These are phyloP conservation scores for Pristis pectinata DNA, from an alignment of 2,797 vertebrate species.

Conservation along the genomic window DNA sequence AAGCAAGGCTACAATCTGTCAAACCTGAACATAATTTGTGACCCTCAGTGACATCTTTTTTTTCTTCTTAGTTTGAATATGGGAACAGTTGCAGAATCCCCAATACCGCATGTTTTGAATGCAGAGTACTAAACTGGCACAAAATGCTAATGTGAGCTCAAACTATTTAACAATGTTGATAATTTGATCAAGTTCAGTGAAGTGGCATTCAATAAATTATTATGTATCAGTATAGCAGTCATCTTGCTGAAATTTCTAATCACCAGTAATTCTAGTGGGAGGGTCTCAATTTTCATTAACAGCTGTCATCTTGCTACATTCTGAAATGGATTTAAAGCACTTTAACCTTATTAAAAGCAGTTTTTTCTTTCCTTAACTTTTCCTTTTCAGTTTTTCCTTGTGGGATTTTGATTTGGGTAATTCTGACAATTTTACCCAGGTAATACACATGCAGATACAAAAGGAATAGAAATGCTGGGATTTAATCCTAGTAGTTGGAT, in stretches of 20 bases:
- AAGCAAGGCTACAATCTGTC: slow-evolving; percentile 85
- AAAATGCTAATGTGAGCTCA: background rate
- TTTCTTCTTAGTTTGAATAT: slow-evolving; percentile 68
- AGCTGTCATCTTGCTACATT: background rate
- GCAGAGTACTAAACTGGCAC: background rate
- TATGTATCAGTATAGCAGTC: background rate
- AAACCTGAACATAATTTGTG: slow-evolving; percentile 82
- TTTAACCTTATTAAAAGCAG: background rate
- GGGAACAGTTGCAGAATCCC: slow-evolving; percentile 59
- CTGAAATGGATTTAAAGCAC: background rate
- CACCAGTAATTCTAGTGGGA: slow-evolving; percentile 17
- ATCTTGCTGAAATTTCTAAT: slow-evolving; percentile 23
- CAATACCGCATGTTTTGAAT: background rate
- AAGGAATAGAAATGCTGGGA: slow-evolving; percentile 13
- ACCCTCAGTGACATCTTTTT: slow-evolving; percentile 69
- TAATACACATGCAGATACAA: background rate
- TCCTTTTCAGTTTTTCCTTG: background rate
- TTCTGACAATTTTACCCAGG: background rate
- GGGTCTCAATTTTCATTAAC: slow-evolving; percentile 28
- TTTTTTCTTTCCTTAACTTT: background rate
- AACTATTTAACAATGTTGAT: background rate
- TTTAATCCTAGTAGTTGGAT: slow-evolving; percentile 31
- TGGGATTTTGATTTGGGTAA: background rate
- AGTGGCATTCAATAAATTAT: slow-evolving; percentile 17
- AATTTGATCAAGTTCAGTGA: background rate